Base-by-base conservation (phyloP, 1,140 invertebrate species). In the Limonius californicus region DNA sequence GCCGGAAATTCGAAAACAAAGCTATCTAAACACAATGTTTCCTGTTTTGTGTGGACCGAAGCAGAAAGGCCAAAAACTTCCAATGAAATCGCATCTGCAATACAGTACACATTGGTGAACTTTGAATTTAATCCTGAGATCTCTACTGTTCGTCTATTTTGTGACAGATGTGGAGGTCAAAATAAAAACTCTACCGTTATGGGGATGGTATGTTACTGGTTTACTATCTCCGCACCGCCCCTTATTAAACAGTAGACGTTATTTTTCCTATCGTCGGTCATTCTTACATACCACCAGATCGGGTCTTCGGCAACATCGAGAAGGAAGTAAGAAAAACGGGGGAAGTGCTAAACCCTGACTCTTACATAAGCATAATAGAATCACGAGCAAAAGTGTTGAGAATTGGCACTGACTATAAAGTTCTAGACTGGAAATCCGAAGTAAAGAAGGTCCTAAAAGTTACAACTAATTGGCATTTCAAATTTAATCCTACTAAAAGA, bases 261-360 rank as follows among this genome's bases (percentile, higher is more conserved):
- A 53, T 65, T 32, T 65, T 63, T 53, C 64, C 64, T 23, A 39
- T 65, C n/a, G 56, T 59, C 14, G 64, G 64, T 14, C 64, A 65
- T 45, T 63, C 56, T 16, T 65, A 47, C 45, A 19, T 65, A 12
- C 64, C 64, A 11, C 59, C 64, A 12, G 60, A 65, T 42, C 47
- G 60, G 23, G 64, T 65, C 8, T 65, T 65, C 20, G 64, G 45
- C 8, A 32, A 58, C 15, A 62, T 57, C 15, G 64, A 65, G n/a
- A n/a, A n/a, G n/a, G n/a, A n/a, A n/a, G n/a, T n/a, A n/a, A n/a
- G n/a, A n/a, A n/a, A n/a, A n/a, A 21, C 56, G 43, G 39, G 43
- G n/a, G n/a, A n/a, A n/a, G n/a, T n/a, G n/a, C n/a, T n/a, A n/a
- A n/a, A n/a, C n/a, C n/a, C n/a, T n/a, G n/a, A n/a, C n/a, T n/a